Conservation (phyloP, 2,797 vertebrate species). For the Monodelphis domestica region DNA sequence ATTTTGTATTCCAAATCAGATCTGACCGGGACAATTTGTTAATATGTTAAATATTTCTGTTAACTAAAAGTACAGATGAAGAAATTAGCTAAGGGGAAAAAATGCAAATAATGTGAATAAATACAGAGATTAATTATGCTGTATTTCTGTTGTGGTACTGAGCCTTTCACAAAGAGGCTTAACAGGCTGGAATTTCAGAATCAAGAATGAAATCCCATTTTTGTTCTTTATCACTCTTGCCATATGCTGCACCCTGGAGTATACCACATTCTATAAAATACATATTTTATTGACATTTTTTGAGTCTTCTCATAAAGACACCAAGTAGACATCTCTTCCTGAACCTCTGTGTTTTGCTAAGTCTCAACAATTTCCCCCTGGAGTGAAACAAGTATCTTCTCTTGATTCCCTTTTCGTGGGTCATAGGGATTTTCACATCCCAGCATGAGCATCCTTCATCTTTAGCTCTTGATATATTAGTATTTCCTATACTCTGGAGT, state of each 20-base stretch:
- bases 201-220: neutral
- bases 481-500: neutral
- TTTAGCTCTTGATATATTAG: neutral
- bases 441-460: neutral
- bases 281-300: neutral
- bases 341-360: neutral
- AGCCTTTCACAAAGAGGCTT: constrained; percentile 8
- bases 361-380: neutral
- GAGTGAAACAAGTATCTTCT: neutral
- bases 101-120: neutral
- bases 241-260: neutral
- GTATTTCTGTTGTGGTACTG: neutral
- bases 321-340: neutral
- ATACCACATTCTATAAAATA: neutral
- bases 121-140: neutral
- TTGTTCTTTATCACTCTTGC: neutral
- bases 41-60: too few relatives aligned
- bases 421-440: neutral
- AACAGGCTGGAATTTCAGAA: neutral
- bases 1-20: neutral
- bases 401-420: constrained; percentile 14
- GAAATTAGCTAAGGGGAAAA: neutral
- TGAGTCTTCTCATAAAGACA: neutral
- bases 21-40: neutral
- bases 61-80: too few relatives aligned